Percentiles rank a stretch among this genome's conserved stretches.
phyloP scores from a whole-genome alignment of 2,888 invertebrate species.

The Tiliacea citrago region DNA sequence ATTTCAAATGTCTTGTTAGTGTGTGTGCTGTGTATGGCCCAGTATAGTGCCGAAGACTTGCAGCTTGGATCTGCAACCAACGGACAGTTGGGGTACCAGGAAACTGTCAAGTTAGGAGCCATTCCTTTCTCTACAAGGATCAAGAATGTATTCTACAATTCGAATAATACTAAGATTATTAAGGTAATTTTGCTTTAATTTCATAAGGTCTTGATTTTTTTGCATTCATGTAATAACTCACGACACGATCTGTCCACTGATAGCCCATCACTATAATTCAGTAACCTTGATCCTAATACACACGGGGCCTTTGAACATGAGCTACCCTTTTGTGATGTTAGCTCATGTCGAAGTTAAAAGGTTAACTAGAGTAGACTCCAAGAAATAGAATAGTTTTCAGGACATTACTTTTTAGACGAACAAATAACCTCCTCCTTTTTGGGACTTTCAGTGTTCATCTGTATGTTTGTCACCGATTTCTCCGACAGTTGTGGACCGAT shows the following conservation, averaged over 20 bases:
- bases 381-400: neutral
- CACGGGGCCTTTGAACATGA: neutral
- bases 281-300: neutral
- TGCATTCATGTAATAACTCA: neutral
- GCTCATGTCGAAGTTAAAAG: neutral
- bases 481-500: too few species aligned
- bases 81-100: conserved; percentile 73
- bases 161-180: conserved; percentile 73
- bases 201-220: neutral
- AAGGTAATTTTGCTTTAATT: conserved; percentile 72
- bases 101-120: conserved; percentile 77
- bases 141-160: conserved; percentile 84
- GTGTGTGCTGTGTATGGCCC: conserved; percentile 42
- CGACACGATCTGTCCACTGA: neutral
- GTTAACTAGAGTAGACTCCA: neutral
- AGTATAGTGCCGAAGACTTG: conserved; percentile 70
- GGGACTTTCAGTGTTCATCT: too few species aligned
- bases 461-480: too few species aligned
- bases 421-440: too few species aligned
- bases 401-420: too few species aligned
- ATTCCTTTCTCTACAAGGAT: conserved; percentile 76
- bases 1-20: conserved; percentile 28
- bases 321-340: neutral
- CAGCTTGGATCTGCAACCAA: conserved; percentile 77
- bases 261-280: neutral